A percentile compares a stretch with the other conserved stretches of the same genome.
Conservation (phyloP, 1,140 invertebrate genomes). For the Amyelois transitella region DNA sequence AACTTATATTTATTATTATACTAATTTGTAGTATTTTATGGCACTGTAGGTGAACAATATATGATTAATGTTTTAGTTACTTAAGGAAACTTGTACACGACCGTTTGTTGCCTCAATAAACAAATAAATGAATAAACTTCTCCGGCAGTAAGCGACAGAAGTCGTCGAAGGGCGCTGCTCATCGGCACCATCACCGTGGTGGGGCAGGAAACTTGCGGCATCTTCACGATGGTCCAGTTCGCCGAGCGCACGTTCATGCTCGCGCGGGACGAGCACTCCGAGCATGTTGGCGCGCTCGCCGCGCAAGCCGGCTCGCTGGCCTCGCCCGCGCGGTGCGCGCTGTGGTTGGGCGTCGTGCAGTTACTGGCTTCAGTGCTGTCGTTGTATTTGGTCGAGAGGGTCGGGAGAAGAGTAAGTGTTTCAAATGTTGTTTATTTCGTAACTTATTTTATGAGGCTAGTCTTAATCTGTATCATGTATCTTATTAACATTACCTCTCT, state of each 20-base stretch:
- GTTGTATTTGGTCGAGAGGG: conserved; percentile 33
- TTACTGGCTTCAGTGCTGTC: conserved; percentile 27
- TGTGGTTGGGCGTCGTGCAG: conserved; percentile 33
- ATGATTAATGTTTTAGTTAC: too few relatives aligned
- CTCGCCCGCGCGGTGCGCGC: conserved; percentile 29
- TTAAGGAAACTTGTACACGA: too few relatives aligned
- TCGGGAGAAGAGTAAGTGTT: conserved; percentile 34
- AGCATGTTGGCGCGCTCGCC: conserved; percentile 2
- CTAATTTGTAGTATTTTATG: too few relatives aligned
- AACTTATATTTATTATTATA: too few relatives aligned
- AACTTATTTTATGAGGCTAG: too few relatives aligned
- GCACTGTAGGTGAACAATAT: too few relatives aligned
- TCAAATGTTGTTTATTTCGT: conserved; percentile 9
- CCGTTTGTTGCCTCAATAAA: too few relatives aligned
- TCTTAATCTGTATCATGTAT: too few relatives aligned
- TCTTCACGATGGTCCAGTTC: conserved; percentile 48
- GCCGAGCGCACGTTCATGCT: conserved; percentile 45
- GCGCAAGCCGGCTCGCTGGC: conserved; percentile 7
- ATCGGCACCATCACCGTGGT: conserved; percentile 32
- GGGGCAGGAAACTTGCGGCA: conserved; percentile 47
- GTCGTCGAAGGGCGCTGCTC: conserved; percentile 33
- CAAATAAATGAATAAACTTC: too few relatives aligned
- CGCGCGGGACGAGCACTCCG: conserved; percentile 15
- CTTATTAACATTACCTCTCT: too few relatives aligned
- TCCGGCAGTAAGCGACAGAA: conserved; percentile 35